A percentile compares a stretch with the other conserved stretches of the same genome.
Evolutionary conservation across 2,113 vertebrate genomes (phyloP).

Genomic region (Engraulis encrasicolus): DNA sequence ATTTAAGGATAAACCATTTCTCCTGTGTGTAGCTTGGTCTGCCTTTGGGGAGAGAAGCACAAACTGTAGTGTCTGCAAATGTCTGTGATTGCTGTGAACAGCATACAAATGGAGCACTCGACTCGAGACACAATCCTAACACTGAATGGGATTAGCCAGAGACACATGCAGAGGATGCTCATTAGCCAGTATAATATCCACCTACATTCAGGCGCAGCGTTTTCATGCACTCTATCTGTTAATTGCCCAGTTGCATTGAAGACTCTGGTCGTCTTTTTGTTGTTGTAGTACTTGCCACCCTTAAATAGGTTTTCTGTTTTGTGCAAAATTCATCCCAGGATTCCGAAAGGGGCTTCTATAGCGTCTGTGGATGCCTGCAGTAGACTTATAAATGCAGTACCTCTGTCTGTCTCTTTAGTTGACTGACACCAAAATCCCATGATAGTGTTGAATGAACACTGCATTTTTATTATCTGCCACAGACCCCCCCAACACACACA

Average conservation of each 20-base stretch:
- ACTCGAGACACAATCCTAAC: slow-evolving; percentile 39
- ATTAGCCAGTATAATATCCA: slow-evolving; percentile 28
- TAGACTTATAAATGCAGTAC: too few species aligned
- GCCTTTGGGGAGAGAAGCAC: background rate
- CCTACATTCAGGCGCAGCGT: background rate
- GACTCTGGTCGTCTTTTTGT: background rate
- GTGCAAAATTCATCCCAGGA: background rate
- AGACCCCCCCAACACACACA: too few species aligned
- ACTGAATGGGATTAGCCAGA: slow-evolving; percentile 51
- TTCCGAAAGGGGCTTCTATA: background rate
- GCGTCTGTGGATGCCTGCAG: background rate
- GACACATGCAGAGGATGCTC: slow-evolving; percentile 27
- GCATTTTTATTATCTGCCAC: too few species aligned
- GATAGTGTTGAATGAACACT: too few species aligned
- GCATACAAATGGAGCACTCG: slow-evolving; percentile 58
- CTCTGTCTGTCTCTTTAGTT: too few species aligned
- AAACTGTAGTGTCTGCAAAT: slow-evolving; percentile 36
- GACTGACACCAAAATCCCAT: too few species aligned
- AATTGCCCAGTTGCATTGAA: background rate
- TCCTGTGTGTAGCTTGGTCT: too few species aligned
- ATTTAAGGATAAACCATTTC: too few species aligned
- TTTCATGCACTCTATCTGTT: background rate
- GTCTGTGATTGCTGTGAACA: slow-evolving; percentile 28
- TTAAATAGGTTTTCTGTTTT: background rate
- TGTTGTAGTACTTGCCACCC: background rate